A percentile compares a stretch with the other conserved stretches of the same genome.
Conservation (phyloP, 92 coral and sea anemone species). For the Paramuricea clavata region DNA sequence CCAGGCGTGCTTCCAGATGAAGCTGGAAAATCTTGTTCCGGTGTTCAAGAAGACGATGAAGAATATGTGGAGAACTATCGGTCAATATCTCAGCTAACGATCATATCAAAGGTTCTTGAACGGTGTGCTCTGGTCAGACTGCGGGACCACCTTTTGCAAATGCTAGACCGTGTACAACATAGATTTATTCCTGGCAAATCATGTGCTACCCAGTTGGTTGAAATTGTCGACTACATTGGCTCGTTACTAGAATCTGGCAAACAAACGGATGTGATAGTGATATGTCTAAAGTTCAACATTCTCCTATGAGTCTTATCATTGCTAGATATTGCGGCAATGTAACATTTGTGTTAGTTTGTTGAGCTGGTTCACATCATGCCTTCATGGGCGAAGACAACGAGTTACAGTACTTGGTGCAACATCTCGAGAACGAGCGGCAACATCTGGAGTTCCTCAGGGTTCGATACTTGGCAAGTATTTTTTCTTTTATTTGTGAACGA, state of each 20-base stretch:
- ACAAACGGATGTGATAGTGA: too few relatives aligned
- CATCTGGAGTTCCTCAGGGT: slow-evolving; percentile 37
- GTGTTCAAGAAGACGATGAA: slow-evolving; percentile 54
- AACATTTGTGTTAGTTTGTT: slow-evolving; percentile 18
- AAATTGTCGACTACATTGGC: too few relatives aligned
- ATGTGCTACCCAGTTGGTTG: slow-evolving; percentile 61
- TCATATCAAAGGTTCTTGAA: slow-evolving; percentile 61
- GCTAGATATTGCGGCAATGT: slow-evolving; percentile 36
- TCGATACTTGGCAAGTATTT: slow-evolving; percentile 36
- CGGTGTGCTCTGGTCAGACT: slow-evolving; percentile 60
- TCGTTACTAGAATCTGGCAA: too few relatives aligned
- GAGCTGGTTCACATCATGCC: slow-evolving; percentile 43
- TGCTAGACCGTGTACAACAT: slow-evolving; percentile 39
- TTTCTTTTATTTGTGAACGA: slow-evolving; percentile 60
- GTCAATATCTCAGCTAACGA: slow-evolving; percentile 57
- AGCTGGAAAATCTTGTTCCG: slow-evolving; percentile 66
- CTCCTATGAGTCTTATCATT: slow-evolving; percentile 29
- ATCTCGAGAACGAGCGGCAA: too few relatives aligned
- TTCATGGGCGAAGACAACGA: too few relatives aligned
- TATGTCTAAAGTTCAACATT: slow-evolving; percentile 59
- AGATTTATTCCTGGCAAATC: slow-evolving; percentile 59
- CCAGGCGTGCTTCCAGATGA: slow-evolving; percentile 59
- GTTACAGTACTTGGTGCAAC: too few relatives aligned
- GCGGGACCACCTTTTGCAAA: too few relatives aligned
- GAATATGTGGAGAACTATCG: slow-evolving; percentile 68